A percentile compares a stretch with the other conserved stretches of the same genome.
These are phyloP conservation scores for Ecdyonurus torrentis DNA, from an alignment of 2,888 invertebrate species.

Conservation along the genomic window DNA sequence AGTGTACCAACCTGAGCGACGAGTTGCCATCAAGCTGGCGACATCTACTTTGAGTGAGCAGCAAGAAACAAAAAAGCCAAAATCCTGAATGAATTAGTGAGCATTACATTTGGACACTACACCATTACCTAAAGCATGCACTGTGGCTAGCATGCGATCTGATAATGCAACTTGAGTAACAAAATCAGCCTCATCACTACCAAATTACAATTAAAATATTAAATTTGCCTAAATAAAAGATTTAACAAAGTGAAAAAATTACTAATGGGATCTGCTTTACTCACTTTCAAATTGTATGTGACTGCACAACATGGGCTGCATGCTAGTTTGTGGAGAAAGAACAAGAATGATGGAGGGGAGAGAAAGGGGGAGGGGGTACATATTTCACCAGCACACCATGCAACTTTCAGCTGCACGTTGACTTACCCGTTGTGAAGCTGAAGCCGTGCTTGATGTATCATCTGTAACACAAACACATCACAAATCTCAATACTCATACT, in stretches of 20 bases:
- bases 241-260: no score
- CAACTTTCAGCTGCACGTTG: neutral
- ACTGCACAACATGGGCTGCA: neutral
- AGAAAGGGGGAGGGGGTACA: neutral
- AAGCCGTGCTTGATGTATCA: slow-evolving; percentile 38
- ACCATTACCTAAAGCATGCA: no score
- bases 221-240: no score
- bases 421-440: slow-evolving; percentile 37
- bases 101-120: no score
- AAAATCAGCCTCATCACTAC: no score
- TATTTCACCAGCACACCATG: neutral
- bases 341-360: neutral
- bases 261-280: no score
- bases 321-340: neutral
- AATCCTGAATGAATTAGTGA: no score
- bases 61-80: slow-evolving; percentile 9
- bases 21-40: slow-evolving; percentile 9
- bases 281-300: no score
- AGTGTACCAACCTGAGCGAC: no score
- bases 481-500: neutral
- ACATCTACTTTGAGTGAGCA: slow-evolving; percentile 10
- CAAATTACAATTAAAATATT: no score
- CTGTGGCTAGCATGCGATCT: no score
- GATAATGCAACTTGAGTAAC: no score
- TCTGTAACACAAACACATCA: slow-evolving; percentile 27